phyloP scores from a whole-genome alignment of 2,113 vertebrate genomes.

The Seriola dumerili region DNA sequence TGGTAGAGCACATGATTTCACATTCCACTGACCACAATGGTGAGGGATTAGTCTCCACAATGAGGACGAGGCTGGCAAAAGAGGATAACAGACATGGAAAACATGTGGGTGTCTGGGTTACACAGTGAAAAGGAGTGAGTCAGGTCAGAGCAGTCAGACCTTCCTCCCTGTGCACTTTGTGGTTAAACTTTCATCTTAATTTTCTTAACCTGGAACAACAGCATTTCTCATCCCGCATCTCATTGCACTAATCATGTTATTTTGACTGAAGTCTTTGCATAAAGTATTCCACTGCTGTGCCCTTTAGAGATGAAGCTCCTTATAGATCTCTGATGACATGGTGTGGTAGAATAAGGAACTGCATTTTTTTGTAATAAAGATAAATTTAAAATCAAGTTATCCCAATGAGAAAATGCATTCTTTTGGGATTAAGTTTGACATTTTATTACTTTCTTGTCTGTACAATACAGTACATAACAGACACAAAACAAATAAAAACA shows the following conservation, averaged over 20 bases:
- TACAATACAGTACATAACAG: slow-evolving; percentile 72
- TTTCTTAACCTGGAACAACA: slow-evolving; percentile 5
- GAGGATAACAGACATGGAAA: slow-evolving; percentile 66
- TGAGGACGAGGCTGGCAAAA: slow-evolving; percentile 50
- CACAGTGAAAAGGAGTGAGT: slow-evolving; percentile 45
- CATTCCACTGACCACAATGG: slow-evolving; percentile 76
- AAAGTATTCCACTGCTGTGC: background rate
- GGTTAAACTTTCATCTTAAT: slow-evolving; percentile 22
- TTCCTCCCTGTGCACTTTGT: slow-evolving; percentile 2
- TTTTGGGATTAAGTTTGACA: slow-evolving; percentile 43
- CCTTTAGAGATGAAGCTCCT: background rate
- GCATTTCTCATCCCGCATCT: slow-evolving; percentile 1
- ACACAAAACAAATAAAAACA: slow-evolving; percentile 74
- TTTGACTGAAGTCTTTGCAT: background rate
- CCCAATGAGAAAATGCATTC: slow-evolving; percentile 16
- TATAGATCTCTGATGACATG: slow-evolving; percentile 61
- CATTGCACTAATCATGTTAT: background rate
- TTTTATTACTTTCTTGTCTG: slow-evolving; percentile 76
- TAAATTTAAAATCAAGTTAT: slow-evolving; percentile 4
- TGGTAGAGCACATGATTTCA: slow-evolving; percentile 62
- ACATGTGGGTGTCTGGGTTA: slow-evolving; percentile 60
- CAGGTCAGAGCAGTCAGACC: slow-evolving; percentile 30
- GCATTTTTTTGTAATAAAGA: slow-evolving; percentile 41
- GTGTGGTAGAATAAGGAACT: slow-evolving; percentile 62
- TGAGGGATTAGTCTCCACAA: slow-evolving; percentile 75